phyloP scores from a whole-genome alignment of 2,797 vertebrate species.

The Oreochromis mossambicus region DNA sequence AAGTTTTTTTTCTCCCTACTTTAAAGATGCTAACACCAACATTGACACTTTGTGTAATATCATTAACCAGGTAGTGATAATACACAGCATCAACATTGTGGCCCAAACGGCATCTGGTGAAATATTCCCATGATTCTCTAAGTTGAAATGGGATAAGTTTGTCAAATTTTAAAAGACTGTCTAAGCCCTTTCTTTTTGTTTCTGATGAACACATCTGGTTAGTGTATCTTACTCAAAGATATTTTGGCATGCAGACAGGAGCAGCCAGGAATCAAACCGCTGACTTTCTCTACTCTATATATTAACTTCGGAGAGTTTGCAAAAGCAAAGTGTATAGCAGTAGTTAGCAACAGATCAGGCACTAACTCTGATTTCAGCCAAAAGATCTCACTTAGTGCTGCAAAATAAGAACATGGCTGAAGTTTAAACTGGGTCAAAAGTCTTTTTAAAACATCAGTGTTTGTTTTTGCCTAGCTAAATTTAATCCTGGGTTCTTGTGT shows the following conservation, averaged over 20 bases:
- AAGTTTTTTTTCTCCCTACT: background rate
- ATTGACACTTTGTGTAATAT: background rate
- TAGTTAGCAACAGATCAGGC: background rate
- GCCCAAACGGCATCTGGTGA: background rate
- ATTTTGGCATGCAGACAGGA: background rate
- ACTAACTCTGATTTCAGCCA: background rate
- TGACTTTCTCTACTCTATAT: background rate
- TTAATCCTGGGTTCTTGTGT: constrained; percentile 66
- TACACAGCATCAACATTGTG: background rate
- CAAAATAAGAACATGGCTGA: background rate
- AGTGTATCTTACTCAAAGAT: background rate
- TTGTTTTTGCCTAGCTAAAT: constrained; percentile 58
- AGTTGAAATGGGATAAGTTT: background rate
- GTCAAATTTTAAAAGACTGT: background rate
- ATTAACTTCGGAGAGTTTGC: background rate
- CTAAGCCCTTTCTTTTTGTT: background rate
- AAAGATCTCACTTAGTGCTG: background rate
- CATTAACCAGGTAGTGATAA: background rate
- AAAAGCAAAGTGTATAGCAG: background rate
- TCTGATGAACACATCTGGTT: background rate
- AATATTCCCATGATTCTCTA: background rate
- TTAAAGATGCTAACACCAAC: background rate
- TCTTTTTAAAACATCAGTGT: constrained; percentile 30
- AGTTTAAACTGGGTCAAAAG: background rate
- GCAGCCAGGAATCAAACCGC: background rate